Percentiles rank a stretch among this genome's conserved stretches.
Conservation (phyloP, 2,113 vertebrate genomes). For the Dissostichus mawsoni region DNA sequence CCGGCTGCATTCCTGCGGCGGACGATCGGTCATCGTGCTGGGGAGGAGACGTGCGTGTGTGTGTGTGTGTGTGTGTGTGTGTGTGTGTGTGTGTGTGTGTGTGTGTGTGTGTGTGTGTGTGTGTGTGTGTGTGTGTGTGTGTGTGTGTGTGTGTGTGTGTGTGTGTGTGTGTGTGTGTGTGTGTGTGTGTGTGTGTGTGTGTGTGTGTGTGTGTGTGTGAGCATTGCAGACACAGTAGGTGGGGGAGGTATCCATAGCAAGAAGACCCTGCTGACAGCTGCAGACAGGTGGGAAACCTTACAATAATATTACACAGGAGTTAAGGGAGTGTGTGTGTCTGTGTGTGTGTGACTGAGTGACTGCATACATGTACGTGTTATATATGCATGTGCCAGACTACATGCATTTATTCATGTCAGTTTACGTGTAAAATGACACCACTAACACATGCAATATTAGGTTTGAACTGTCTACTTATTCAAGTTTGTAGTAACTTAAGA, state of each 20-base stretch:
- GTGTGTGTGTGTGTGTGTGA: conserved; percentile 25
- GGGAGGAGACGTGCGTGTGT: conserved; percentile 38
- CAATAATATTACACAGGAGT: conserved; percentile 54
- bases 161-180: conserved; percentile 43
- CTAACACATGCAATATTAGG: not conserved
- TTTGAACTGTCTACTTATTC: no score
- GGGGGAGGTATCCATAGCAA: conserved; percentile 53
- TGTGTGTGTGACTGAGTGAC: conserved; percentile 30
- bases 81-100: conserved; percentile 8
- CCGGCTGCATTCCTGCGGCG: conserved; percentile 56
- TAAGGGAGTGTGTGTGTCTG: conserved; percentile 21
- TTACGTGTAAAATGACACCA: conserved; percentile 1
- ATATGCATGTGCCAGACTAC: conserved; percentile 1
- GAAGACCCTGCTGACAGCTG: conserved; percentile 62
- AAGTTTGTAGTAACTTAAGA: no score
- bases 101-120: conserved; percentile 31
- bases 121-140: conserved; percentile 25
- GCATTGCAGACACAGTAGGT: conserved; percentile 50
- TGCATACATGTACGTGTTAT: not conserved
- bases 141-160: conserved; percentile 2
- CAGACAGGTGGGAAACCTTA: conserved; percentile 71
- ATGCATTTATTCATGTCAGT: conserved; percentile 7
- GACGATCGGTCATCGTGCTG: conserved; percentile 50
- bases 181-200: conserved; percentile 27
- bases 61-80: conserved; percentile 15